Evolutionary conservation across 2,888 invertebrate species (phyloP).

Genomic region (Watsonalla binaria): DNA sequence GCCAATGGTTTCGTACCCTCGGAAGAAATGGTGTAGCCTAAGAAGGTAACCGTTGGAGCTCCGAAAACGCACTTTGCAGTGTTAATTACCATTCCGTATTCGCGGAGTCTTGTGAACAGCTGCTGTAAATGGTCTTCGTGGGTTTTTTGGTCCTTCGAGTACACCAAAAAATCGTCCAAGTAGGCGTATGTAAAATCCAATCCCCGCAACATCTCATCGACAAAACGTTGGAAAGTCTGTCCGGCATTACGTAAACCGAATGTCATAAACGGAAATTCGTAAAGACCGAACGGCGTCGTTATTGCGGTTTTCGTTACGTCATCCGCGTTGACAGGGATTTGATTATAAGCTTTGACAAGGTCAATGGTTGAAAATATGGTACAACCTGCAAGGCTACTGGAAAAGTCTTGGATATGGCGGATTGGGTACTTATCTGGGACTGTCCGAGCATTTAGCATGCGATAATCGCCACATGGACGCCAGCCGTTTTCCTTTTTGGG

Average conservation of each 20-base stretch:
- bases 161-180: neutral
- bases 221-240: constrained; percentile 36
- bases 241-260: constrained; percentile 49
- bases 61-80: constrained; percentile 19
- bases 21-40: constrained; percentile 15
- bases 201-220: neutral
- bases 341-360: constrained; percentile 36
- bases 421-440: constrained; percentile 36
- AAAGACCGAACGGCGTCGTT: constrained; percentile 17
- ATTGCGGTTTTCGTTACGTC: constrained; percentile 43
- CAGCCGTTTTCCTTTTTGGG: constrained; percentile 33
- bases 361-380: neutral
- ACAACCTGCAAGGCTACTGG: constrained; percentile 10
- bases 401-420: constrained; percentile 12
- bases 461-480: constrained; percentile 45
- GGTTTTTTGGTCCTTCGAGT: neutral
- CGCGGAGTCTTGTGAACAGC: neutral
- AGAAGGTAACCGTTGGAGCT: constrained; percentile 11
- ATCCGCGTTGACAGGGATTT: constrained; percentile 37
- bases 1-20: constrained; percentile 29
- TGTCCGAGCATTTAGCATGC: constrained; percentile 32
- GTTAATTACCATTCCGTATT: constrained; percentile 12
- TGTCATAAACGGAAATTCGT: no score
- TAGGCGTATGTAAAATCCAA: neutral
- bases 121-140: neutral